phyloP scores from a whole-genome alignment of 2,797 vertebrate species.

The Menidia menidia region DNA sequence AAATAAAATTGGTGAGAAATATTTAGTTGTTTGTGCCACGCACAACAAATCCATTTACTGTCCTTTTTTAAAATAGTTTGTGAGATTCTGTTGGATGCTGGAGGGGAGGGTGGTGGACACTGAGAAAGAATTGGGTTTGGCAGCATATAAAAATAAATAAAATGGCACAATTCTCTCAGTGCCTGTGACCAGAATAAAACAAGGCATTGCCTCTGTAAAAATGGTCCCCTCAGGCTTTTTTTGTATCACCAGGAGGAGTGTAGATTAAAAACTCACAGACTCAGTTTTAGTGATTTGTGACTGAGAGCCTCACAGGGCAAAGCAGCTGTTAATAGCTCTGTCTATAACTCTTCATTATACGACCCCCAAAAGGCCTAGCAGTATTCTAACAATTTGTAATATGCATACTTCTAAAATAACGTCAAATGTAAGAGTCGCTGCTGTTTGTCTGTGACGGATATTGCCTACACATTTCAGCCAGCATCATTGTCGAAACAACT shows the following conservation, averaged over 20 bases:
- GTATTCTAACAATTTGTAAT: neutral
- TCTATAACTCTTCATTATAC: neutral
- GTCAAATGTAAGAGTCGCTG: neutral
- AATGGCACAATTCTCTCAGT: neutral
- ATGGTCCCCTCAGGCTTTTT: slow-evolving; percentile 7
- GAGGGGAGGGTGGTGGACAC: slow-evolving; percentile 6
- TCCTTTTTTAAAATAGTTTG: slow-evolving; percentile 25
- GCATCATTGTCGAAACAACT: neutral
- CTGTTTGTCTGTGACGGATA: neutral
- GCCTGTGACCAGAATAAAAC: slow-evolving; percentile 19
- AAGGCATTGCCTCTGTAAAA: slow-evolving; percentile 28
- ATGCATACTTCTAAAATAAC: neutral
- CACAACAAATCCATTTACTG: slow-evolving; percentile 25
- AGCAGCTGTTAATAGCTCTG: slow-evolving; percentile 1
- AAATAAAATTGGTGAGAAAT: slow-evolving; percentile 31
- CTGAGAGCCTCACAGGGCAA: neutral
- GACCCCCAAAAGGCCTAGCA: neutral
- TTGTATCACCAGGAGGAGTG: slow-evolving; percentile 9
- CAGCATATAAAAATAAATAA: slow-evolving; percentile 3
- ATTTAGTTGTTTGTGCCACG: slow-evolving; percentile 20
- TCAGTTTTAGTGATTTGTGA: slow-evolving; percentile 13
- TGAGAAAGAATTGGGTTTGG: slow-evolving; percentile 22
- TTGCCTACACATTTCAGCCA: neutral
- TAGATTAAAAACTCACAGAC: slow-evolving; percentile 4
- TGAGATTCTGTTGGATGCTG: slow-evolving; percentile 11